Evolutionary conservation across 2,113 vertebrate species (phyloP), one percentile per base, ranked within the genome.

Genomic region (Muntiacus reevesi): DNA sequence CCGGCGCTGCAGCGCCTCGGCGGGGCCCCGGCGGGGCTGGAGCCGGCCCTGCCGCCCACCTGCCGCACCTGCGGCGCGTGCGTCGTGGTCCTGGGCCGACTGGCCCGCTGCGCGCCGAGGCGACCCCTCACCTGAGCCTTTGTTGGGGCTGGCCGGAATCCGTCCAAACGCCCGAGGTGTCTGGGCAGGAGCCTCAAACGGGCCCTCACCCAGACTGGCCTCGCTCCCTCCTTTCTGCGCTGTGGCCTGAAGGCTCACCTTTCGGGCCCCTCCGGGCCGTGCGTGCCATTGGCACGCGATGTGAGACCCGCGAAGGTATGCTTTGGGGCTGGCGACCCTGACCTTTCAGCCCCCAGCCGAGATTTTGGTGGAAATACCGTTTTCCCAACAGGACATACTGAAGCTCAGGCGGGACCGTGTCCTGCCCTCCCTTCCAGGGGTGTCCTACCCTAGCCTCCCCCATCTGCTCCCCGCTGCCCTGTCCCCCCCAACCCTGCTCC

Each of bases 81-180:
- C 82, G 85, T 83, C 8, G 74, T 23, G 88, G 23, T n/a, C n/a
- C 43, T 30, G 55, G 95, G 86, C 79, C 36, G 30, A 14, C 43
- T 12, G 36, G 71, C 43, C 83, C 74, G 0, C 83, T 43, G 93
- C 50, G 52, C 25, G 52, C 43, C 71, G 59, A 23, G 88, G 79
- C 55, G 15, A 50, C 52, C 79, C 90, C 87, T 92, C 91, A 71
- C 86, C 91, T 40, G 93, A 88, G 96, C 55, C 96, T 97, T 98
- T 98, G 97, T 97, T 93, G 95, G 71, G 57, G 67, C 28, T 43
- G 76, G n/a, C 84, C 50, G 33, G 82, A 76, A 47, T 85, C 84
- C 25, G 45, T 62, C 40, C 27, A 45, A 2, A 10, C 14, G 12
- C 74, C 45, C 43, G 47, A 55, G 19, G 81, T 67, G 36, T 86